These are phyloP conservation scores for Odontamblyopus rebecca DNA, from an alignment of 2,797 vertebrate species.

Conservation along the genomic window DNA sequence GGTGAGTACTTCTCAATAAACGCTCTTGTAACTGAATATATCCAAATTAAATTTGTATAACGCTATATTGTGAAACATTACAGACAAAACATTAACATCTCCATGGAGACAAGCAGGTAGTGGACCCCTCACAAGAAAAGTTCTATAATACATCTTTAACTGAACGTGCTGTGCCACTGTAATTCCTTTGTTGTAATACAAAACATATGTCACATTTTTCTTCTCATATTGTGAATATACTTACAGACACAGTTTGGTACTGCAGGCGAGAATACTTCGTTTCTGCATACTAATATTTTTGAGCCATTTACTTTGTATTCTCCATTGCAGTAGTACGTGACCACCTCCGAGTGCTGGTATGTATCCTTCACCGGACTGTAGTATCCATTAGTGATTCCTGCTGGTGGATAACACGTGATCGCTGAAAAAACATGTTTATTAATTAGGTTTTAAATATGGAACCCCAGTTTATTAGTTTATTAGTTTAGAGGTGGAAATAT, in stretches of 20 bases:
- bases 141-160: no score
- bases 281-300: not conserved
- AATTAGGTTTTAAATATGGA: constrained; percentile 11
- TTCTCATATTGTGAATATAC: not conserved
- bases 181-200: no score
- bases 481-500: not conserved
- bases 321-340: not conserved
- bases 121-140: no score
- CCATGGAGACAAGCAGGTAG: no score
- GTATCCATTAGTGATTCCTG: fast-evolving
- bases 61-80: no score
- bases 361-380: fast-evolving
- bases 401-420: constrained; percentile 19
- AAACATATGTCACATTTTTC: not conserved
- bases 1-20: no score
- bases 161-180: no score
- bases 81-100: no score
- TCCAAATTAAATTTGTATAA: no score
- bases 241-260: constrained; percentile 27
- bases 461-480: not conserved
- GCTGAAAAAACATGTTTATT: constrained; percentile 38
- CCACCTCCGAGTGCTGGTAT: fast-evolving
- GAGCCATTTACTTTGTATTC: not conserved
- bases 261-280: not conserved
- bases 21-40: no score